A percentile compares a stretch with the other conserved stretches of the same genome.
These are phyloP conservation scores for Contarinia nasturtii DNA, from an alignment of 1,140 invertebrate genomes.

Conservation along the genomic window DNA sequence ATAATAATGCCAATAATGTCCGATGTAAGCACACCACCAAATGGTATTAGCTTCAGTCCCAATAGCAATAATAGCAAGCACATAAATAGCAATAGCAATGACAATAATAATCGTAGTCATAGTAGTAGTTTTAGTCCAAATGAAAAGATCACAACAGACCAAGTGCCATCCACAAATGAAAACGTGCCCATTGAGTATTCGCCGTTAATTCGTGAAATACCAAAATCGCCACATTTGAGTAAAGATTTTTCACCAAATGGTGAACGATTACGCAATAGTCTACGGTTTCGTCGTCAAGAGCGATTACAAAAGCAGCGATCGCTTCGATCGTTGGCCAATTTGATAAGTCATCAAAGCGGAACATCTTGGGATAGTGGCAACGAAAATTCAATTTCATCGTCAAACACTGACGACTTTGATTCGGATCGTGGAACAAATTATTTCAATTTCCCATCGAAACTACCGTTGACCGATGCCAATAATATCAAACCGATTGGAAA, in stretches of 20 bases:
- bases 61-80: too few relatives aligned
- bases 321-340: too few relatives aligned
- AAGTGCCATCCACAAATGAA: background rate
- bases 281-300: constrained; percentile 17
- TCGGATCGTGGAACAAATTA: too few relatives aligned
- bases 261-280: constrained; percentile 19
- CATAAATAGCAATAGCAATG: too few relatives aligned
- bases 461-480: too few relatives aligned
- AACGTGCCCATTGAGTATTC: background rate
- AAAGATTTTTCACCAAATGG: constrained; percentile 23
- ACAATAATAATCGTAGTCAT: background rate
- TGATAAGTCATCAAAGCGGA: background rate
- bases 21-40: too few relatives aligned
- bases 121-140: background rate
- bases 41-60: too few relatives aligned
- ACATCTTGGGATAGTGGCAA: background rate
- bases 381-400: background rate
- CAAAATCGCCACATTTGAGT: constrained; percentile 21
- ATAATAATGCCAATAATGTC: too few relatives aligned
- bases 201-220: constrained; percentile 13
- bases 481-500: constrained; percentile 8
- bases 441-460: too few relatives aligned
- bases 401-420: too few relatives aligned
- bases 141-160: background rate
- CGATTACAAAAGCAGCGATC: constrained; percentile 12